Evolutionary conservation across 2,113 vertebrate genomes (phyloP).

Genomic region (Garra rufa): DNA sequence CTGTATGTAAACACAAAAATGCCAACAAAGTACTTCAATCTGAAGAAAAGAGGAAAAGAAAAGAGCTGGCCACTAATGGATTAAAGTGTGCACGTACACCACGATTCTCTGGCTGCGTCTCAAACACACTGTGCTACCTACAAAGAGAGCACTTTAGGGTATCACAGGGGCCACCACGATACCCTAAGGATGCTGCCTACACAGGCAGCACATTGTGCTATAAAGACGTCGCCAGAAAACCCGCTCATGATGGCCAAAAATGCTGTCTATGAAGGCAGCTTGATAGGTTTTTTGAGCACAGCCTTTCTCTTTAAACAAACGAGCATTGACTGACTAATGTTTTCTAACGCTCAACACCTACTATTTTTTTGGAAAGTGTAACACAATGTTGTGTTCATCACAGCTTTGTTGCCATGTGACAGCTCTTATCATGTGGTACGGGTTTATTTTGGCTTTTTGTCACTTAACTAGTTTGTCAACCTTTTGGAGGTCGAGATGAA

Average conservation of each 20-base stretch:
- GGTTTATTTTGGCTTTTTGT: background rate
- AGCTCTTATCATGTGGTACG: background rate
- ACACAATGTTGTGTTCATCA: background rate
- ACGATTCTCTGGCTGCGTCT: background rate
- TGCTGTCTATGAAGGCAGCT: background rate
- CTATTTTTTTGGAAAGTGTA: background rate
- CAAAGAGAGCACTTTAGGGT: background rate
- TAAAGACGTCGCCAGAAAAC: background rate
- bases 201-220: background rate
- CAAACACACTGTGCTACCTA: background rate
- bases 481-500: background rate
- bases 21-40: background rate
- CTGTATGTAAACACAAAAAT: background rate
- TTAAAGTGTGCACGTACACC: slow-evolving; percentile 31
- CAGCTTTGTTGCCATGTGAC: background rate
- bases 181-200: background rate
- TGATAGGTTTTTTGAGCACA: background rate
- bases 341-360: background rate
- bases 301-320: background rate
- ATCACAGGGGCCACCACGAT: background rate
- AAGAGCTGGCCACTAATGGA: background rate
- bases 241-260: background rate
- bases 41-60: background rate
- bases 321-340: background rate
- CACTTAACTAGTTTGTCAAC: slow-evolving; percentile 12